These are phyloP conservation scores for Tetramorium bicarinatum DNA, from an alignment of 2,888 invertebrate species.

Conservation along the genomic window DNA sequence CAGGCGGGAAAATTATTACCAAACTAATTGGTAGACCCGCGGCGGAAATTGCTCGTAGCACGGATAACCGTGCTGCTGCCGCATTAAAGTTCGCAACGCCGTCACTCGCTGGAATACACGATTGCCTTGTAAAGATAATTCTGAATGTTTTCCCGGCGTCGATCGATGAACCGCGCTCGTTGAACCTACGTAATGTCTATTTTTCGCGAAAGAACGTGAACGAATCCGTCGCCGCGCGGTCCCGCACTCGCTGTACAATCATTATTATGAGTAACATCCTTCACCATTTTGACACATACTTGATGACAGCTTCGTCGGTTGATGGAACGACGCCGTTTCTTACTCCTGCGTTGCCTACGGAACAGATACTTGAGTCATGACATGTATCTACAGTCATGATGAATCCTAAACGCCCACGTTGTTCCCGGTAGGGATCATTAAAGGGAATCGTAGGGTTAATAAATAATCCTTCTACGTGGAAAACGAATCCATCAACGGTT, in stretches of 20 bases:
- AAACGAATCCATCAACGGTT: conserved; percentile 75
- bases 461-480: conserved; percentile 74
- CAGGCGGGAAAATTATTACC: conserved; percentile 45
- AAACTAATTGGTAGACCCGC: conserved; percentile 42
- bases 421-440: conserved; percentile 71
- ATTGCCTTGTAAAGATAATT: conserved; percentile 50
- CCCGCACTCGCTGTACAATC: neutral
- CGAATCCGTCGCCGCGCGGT: conserved; percentile 1
- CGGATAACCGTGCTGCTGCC: conserved; percentile 21
- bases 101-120: conserved; percentile 25
- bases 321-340: conserved; percentile 11
- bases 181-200: conserved; percentile 8
- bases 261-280: conserved; percentile 22
- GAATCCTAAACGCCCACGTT: conserved; percentile 68
- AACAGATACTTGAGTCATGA: neutral
- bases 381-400: conserved; percentile 41
- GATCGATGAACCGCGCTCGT: conserved; percentile 29
- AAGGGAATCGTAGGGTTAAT: conserved; percentile 58
- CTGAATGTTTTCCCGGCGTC: conserved; percentile 22
- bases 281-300: conserved; percentile 1
- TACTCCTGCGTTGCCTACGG: neutral
- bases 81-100: conserved; percentile 38
- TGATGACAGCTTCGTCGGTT: conserved; percentile 4
- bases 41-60: conserved; percentile 40
- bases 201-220: neutral